Conservation (phyloP, 2,888 invertebrate genomes). For the Norana najaformis region DNA sequence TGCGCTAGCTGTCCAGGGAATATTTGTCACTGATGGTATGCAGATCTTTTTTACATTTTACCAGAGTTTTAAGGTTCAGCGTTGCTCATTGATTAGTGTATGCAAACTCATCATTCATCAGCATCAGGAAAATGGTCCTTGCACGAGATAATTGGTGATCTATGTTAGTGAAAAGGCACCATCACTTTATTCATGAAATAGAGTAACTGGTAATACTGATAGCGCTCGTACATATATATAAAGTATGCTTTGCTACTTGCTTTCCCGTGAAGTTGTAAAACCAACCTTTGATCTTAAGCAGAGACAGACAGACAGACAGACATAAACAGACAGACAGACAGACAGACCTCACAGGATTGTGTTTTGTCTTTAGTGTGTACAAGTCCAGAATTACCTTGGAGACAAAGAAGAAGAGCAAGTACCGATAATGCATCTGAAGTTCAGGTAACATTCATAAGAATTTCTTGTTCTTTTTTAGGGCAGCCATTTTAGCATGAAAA, state of each 20-base stretch:
- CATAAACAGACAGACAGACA: not conserved
- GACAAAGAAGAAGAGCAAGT: slow-evolving; percentile 1
- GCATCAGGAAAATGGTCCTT: not conserved
- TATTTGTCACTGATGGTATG: not conserved
- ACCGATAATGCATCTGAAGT: not conserved
- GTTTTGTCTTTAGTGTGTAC: not conserved
- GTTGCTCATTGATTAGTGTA: not conserved
- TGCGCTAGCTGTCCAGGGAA: not conserved
- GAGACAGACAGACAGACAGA: not conserved
- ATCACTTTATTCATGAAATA: not conserved
- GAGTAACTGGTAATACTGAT: too few relatives aligned
- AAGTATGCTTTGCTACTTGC: not conserved
- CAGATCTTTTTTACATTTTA: not conserved
- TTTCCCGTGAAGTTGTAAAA: not conserved
- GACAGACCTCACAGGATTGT: too few relatives aligned
- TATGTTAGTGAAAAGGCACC: not conserved
- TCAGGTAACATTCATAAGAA: not conserved
- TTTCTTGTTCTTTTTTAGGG: not conserved
- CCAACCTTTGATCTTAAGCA: not conserved
- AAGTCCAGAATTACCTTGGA: not conserved
- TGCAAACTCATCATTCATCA: not conserved
- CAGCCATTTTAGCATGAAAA: not conserved
- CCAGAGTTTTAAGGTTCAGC: not conserved
- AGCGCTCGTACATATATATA: too few relatives aligned
- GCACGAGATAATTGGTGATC: not conserved